Base-by-base conservation (phyloP, 2,888 invertebrate species). In the Drosophila glabriapex region DNA sequence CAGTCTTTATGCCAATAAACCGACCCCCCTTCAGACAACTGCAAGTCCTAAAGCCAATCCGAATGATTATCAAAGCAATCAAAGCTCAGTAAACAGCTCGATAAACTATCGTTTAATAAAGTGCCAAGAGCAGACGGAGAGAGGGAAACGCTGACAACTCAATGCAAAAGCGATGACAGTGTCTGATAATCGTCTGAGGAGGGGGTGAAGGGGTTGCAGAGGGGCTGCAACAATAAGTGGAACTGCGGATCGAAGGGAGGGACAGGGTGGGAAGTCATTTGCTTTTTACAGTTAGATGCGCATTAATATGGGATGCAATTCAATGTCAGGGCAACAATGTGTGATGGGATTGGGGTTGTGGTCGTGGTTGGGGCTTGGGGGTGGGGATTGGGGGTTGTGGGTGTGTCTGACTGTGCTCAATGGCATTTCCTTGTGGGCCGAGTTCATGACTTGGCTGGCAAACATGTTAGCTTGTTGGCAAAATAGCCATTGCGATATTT, bases 261-360 rank as follows among this genome's bases (percentile, higher is more conserved):
- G 9, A n/a, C 12, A 25, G 16, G 46, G 50, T 39, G 60, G 33
- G 12, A 39, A 31, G 37, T 73, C 25, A 66, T 31, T 53, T 37
- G 53, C 29, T 52, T 74, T 85, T 74, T 54, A 73, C 86, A 76
- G 81, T 78, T 85, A 68, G 74, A 71, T 71, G 70, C 63, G 66
- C 73, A 61, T 67, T 64, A 55, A 82, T 73, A 61, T 62, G 63
- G 58, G 54, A 66, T 73, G 75, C 80, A 82, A 68, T 87, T 76
- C 85, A 85, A 87, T 89, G 89, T 77, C 89, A 85, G 67, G 73
- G 74, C 68, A 31, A 35, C 49, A 72, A 68, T 71, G 25, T 29
- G 68, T 29, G 69, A 39, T 46, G 19, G 22, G 59, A 16, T 49
- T 19, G 52, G 0, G 37, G 28, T 10, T 22, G n/a, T 7, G n/a